A percentile compares a stretch with the other conserved stretches of the same genome.
These are phyloP conservation scores for Drosophila siamana DNA, from an alignment of 2,888 invertebrate species.

Conservation along the genomic window DNA sequence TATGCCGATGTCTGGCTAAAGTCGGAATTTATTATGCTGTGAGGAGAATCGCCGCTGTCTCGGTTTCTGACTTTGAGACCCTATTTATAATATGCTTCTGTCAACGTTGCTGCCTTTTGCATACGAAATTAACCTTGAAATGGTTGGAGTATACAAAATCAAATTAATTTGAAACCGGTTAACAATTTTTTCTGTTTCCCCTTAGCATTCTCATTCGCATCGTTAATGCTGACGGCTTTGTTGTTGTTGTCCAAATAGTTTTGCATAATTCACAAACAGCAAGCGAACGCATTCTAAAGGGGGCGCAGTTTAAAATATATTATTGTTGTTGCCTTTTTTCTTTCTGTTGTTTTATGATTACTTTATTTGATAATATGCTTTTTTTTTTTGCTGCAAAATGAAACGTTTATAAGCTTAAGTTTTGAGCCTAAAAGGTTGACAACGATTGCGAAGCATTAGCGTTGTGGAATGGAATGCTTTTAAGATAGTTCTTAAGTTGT, in stretches of 20 bases:
- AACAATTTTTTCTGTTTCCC: constrained; percentile 20
- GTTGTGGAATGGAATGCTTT: background rate
- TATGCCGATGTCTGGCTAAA: constrained; percentile 40
- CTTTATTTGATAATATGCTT: constrained; percentile 6
- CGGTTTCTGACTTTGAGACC: constrained; percentile 3
- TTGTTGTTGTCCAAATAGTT: constrained; percentile 39
- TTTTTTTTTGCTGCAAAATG: background rate
- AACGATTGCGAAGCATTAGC: background rate
- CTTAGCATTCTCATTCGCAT: constrained; percentile 30
- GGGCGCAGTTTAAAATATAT: constrained; percentile 18
- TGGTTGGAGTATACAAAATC: constrained; percentile 30
- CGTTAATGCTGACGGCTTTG: constrained; percentile 9
- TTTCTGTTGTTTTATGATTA: constrained; percentile 18
- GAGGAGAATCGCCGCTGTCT: background rate
- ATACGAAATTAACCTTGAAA: constrained; percentile 69
- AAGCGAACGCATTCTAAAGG: constrained; percentile 36
- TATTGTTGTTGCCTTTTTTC: constrained; percentile 5
- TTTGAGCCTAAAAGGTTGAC: constrained; percentile 18
- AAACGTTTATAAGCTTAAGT: constrained; percentile 2
- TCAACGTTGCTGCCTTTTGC: constrained; percentile 50
- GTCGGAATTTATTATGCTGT: constrained; percentile 36
- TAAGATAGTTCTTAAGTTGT: constrained; percentile 1
- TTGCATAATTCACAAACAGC: constrained; percentile 49
- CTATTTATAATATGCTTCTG: constrained; percentile 54
- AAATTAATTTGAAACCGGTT: constrained; percentile 73